Conservation (phyloP, 2,888 invertebrate genomes). For the Lobophora halterata region DNA sequence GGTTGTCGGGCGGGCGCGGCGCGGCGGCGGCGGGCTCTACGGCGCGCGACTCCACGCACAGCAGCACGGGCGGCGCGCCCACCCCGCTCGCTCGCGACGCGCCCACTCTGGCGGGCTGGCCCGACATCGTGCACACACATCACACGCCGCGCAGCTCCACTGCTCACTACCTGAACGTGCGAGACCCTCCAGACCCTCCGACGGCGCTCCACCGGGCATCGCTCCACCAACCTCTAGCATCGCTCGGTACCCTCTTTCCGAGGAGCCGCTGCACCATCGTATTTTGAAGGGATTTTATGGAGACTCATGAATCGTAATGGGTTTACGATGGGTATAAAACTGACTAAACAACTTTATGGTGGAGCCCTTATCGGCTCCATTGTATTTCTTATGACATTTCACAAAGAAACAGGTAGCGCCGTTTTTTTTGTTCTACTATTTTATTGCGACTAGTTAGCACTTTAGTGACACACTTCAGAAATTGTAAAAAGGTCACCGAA, state of each 20-base stretch:
- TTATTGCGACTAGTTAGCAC: constrained; percentile 41
- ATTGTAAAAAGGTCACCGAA: constrained; percentile 68
- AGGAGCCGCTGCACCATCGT: constrained; percentile 65
- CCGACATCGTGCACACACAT: constrained; percentile 88
- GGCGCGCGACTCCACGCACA: constrained; percentile 78
- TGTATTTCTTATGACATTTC: constrained; percentile 59
- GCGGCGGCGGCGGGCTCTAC: constrained; percentile 65
- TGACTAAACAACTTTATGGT: constrained; percentile 69
- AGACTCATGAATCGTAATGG: constrained; percentile 64
- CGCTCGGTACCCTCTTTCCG: constrained; percentile 58
- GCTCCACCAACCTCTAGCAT: constrained; percentile 65
- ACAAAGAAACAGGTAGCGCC: constrained; percentile 55
- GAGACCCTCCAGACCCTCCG: constrained; percentile 52
- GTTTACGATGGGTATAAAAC: constrained; percentile 63
- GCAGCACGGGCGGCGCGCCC: constrained; percentile 76
- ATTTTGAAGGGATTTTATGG: constrained; percentile 52
- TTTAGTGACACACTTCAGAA: constrained; percentile 56
- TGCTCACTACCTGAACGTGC: constrained; percentile 69
- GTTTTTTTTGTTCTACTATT: constrained; percentile 43
- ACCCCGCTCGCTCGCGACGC: constrained; percentile 76
- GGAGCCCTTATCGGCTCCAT: constrained; percentile 75
- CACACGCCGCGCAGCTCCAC: constrained; percentile 79
- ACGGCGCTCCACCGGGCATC: constrained; percentile 62
- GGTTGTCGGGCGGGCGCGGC: constrained; percentile 45
- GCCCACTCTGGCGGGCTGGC: constrained; percentile 88